phyloP scores from a whole-genome alignment of 2,113 vertebrate genomes.

The Tachysurus vachellii region DNA sequence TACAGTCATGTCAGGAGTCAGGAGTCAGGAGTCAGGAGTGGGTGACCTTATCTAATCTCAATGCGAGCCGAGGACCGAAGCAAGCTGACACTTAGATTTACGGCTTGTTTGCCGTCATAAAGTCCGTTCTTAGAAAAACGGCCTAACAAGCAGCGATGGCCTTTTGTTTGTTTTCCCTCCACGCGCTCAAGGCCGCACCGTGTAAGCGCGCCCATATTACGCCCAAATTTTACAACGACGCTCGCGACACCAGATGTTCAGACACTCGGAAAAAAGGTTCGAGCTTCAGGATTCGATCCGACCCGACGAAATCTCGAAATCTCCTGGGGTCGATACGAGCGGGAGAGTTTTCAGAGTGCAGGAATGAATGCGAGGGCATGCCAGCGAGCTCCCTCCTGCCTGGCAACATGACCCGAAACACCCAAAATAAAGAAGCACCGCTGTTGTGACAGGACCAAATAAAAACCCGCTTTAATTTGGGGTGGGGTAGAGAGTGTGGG shows the following conservation, averaged over 20 bases:
- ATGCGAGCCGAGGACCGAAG: neutral
- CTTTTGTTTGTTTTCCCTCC: neutral
- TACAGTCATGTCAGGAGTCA: neutral
- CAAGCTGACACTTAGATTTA: conserved; percentile 27
- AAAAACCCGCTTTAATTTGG: conserved; percentile 52
- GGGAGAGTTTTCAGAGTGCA: conserved; percentile 38
- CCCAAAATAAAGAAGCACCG: conserved; percentile 44
- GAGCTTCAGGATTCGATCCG: neutral
- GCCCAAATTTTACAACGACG: neutral
- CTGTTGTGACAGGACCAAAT: conserved; percentile 45
- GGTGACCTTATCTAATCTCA: conserved; percentile 45
- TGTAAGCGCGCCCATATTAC: neutral
- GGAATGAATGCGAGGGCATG: conserved; percentile 50
- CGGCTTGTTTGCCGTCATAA: conserved; percentile 23
- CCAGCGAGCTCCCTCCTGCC: conserved; percentile 49
- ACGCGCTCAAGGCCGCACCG: conserved; percentile 17
- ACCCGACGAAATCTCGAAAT: neutral
- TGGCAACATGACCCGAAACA: conserved; percentile 52
- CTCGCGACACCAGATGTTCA: neutral
- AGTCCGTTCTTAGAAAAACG: conserved; percentile 19
- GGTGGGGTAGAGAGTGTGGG: neutral
- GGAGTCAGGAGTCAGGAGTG: neutral
- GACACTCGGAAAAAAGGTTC: neutral
- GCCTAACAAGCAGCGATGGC: conserved; percentile 2
- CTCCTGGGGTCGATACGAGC: neutral